Evolutionary conservation across 2,888 invertebrate genomes (phyloP).

Genomic region (Ligdia adustata): DNA sequence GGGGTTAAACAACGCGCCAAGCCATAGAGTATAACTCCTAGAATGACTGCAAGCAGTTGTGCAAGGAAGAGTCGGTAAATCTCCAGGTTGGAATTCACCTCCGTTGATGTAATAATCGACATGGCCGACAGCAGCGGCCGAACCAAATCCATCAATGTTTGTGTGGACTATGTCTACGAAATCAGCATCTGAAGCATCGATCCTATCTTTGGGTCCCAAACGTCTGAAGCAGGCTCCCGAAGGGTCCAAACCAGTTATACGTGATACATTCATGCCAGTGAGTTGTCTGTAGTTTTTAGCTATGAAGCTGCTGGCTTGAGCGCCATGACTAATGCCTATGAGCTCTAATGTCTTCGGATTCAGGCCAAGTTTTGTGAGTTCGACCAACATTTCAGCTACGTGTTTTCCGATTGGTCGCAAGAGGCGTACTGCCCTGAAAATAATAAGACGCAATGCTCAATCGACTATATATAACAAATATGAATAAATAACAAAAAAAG

Average conservation of each 20-base stretch:
- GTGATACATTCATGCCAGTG: conserved; percentile 39
- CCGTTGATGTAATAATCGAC: conserved; percentile 25
- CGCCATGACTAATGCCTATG: conserved; percentile 40
- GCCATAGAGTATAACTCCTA: conserved; percentile 34
- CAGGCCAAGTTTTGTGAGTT: conserved; percentile 21
- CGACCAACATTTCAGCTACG: conserved; percentile 3
- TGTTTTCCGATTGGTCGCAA: conserved; percentile 32
- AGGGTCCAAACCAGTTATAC: conserved; percentile 40
- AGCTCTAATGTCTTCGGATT: conserved; percentile 38
- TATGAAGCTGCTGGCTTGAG: conserved; percentile 38
- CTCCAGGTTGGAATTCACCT: conserved; percentile 41
- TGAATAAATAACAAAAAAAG: too few species aligned
- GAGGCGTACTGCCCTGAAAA: conserved; percentile 30
- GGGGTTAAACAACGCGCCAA: conserved; percentile 37
- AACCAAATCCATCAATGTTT: conserved; percentile 39
- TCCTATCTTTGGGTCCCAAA: conserved; percentile 35
- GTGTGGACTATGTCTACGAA: conserved; percentile 39
- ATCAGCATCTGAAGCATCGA: conserved; percentile 42
- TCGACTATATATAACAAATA: too few species aligned
- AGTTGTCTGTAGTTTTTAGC: conserved; percentile 36
- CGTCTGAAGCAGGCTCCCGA: conserved; percentile 41
- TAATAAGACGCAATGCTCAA: too few species aligned
- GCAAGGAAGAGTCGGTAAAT: conserved; percentile 32
- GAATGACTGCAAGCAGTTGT: conserved; percentile 5
- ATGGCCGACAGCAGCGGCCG: conserved; percentile 32